A percentile compares a stretch with the other conserved stretches of the same genome.
Conservation (phyloP, 2,888 invertebrate genomes). For the Ennomos fuscantarius region DNA sequence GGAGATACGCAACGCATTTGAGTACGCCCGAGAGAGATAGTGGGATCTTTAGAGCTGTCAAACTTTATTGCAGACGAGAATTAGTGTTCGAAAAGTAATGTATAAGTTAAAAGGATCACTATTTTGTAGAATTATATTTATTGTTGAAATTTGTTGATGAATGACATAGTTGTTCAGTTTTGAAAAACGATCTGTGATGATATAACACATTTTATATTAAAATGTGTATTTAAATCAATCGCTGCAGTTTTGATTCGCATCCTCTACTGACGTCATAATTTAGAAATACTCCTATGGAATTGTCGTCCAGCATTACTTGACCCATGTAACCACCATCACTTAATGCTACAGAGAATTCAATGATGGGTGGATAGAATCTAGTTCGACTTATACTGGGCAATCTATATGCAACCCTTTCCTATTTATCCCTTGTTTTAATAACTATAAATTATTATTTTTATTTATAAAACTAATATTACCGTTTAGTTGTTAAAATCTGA, state of each 20-base stretch:
- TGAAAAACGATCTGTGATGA: conserved; percentile 72
- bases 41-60: too few relatives aligned
- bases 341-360: too few relatives aligned
- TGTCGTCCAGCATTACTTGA: too few relatives aligned
- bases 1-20: too few relatives aligned
- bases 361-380: too few relatives aligned
- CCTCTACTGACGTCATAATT: neutral
- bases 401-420: neutral
- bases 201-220: conserved; percentile 80
- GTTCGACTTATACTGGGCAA: too few relatives aligned
- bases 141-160: conserved; percentile 26
- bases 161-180: conserved; percentile 33
- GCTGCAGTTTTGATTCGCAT: conserved; percentile 67
- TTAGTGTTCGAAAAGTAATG: conserved; percentile 4
- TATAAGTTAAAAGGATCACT: neutral
- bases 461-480: conserved; percentile 7
- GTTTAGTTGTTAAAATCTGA: conserved; percentile 28
- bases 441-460: neutral
- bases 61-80: neutral
- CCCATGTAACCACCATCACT: too few relatives aligned
- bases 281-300: too few relatives aligned
- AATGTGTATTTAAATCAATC: conserved; percentile 65
- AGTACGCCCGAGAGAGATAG: too few relatives aligned
- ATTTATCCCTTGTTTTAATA: conserved; percentile 5
- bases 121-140: conserved; percentile 13